A percentile compares a stretch with the other conserved stretches of the same genome.
Conservation (phyloP, 2,113 vertebrate genomes). For the Athene noctua region DNA sequence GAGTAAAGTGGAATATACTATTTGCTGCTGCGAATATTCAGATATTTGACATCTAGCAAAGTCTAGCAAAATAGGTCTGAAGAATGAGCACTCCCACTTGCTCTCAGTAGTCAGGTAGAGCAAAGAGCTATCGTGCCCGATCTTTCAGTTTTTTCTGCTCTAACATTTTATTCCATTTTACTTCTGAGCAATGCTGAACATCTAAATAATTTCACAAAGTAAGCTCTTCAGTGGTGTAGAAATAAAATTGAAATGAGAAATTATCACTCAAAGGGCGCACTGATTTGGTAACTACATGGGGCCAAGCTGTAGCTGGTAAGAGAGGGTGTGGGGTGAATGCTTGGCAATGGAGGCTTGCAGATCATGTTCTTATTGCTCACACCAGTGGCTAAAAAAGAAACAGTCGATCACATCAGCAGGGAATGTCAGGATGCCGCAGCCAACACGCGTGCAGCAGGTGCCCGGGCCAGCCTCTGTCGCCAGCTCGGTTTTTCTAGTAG, state of each 20-base stretch:
- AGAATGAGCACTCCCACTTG: fast-evolving
- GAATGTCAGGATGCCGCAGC: not conserved
- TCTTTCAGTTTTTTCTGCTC: not conserved
- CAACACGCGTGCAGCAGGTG: not conserved
- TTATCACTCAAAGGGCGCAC: not conserved
- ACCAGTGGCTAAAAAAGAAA: not conserved
- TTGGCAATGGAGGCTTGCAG: not conserved
- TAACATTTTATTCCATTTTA: not conserved
- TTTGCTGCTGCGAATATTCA: not conserved
- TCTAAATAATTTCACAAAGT: not conserved
- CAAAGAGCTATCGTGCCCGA: not conserved
- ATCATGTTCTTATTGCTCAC: not conserved
- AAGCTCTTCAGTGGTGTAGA: not conserved
- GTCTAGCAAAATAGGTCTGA: not conserved
- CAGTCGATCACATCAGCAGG: not conserved
- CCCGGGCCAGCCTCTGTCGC: not conserved
- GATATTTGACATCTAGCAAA: not conserved
- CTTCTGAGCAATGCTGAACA: not conserved
- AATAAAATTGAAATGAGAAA: not conserved
- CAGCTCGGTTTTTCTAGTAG: not conserved
- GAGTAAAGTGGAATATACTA: not conserved
- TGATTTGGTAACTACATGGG: not conserved
- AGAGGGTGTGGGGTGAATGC: not conserved
- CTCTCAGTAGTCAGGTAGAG: not conserved
- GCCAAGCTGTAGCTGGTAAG: not conserved